Evolutionary conservation across 2,113 vertebrate genomes (phyloP).

Genomic region (Prunella fulvescens): DNA sequence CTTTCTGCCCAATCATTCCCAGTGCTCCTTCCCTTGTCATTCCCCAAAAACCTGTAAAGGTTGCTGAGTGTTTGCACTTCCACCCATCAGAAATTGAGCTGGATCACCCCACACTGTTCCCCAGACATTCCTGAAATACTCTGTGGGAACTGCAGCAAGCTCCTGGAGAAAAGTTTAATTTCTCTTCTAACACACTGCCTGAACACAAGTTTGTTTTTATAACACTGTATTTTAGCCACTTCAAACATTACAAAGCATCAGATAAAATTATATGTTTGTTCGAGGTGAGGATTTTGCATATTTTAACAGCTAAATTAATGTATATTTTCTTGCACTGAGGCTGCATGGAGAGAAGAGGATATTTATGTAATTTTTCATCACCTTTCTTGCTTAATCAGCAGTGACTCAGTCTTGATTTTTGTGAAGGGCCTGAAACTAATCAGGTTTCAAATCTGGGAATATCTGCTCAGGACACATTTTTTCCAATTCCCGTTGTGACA

Average conservation of each 20-base stretch:
- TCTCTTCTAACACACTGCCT: background rate
- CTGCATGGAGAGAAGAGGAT: background rate
- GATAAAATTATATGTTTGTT: slow-evolving; percentile 20
- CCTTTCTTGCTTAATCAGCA: slow-evolving; percentile 33
- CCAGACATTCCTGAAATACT: background rate
- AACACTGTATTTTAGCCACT: background rate
- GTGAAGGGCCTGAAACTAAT: background rate
- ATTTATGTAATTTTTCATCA: background rate
- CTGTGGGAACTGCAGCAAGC: background rate
- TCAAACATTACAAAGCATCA: background rate
- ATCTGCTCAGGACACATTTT: background rate
- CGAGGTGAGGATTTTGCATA: background rate
- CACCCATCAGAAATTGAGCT: background rate
- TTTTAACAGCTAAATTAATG: slow-evolving; percentile 14
- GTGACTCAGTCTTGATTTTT: background rate
- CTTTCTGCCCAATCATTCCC: background rate
- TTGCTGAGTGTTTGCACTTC: background rate
- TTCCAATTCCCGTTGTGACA: background rate
- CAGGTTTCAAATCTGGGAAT: background rate
- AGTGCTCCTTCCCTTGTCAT: background rate
- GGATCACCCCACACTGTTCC: background rate
- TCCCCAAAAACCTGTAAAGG: background rate
- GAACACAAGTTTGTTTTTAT: background rate
- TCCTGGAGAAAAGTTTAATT: background rate
- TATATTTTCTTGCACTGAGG: background rate